phyloP scores from a whole-genome alignment of 37 sponge, comb jelly and placozoan species.

The Axinella damicornis region DNA sequence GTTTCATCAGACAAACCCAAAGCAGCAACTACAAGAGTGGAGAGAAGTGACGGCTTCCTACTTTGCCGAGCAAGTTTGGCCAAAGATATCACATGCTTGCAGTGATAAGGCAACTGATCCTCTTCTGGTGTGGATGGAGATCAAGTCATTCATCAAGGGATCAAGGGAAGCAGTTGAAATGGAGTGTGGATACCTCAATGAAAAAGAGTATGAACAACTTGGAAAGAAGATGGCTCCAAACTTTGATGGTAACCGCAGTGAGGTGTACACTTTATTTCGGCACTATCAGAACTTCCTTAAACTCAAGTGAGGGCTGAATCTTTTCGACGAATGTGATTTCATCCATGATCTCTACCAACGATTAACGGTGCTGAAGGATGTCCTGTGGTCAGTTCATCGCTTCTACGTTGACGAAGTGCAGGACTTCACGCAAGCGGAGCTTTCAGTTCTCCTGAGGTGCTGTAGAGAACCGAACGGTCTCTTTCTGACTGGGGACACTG shows the following conservation, averaged over 20 bases:
- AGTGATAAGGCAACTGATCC: constrained; percentile 16
- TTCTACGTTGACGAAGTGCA: too few species aligned
- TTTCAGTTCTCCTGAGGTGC: constrained; percentile 62
- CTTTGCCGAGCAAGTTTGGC: constrained; percentile 55
- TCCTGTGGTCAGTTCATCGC: constrained; percentile 51
- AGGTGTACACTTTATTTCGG: constrained; percentile 58
- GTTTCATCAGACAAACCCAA: too few species aligned
- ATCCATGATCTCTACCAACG: constrained; percentile 45
- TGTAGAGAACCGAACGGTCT: constrained; percentile 68
- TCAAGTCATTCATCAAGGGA: constrained; percentile 87
- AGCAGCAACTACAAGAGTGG: too few species aligned
- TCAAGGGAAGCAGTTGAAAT: constrained; percentile 68
- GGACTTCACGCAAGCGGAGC: constrained; percentile 87
- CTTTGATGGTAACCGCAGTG: constrained; percentile 46
- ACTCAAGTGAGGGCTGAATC: not conserved
- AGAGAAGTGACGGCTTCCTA: constrained; percentile 44
- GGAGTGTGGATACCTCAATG: constrained; percentile 39
- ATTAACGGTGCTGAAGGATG: constrained; percentile 1
- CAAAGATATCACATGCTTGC: not conserved
- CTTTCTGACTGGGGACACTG: constrained; percentile 86
- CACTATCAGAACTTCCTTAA: constrained; percentile 13
- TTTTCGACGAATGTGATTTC: constrained; percentile 75
- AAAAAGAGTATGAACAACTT: constrained; percentile 60
- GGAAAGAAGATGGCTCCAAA: constrained; percentile 77
- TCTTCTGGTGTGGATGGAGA: constrained; percentile 87